Evolutionary conservation across 2,113 vertebrate genomes (phyloP).

Genomic region (Vireo altiloquus): DNA sequence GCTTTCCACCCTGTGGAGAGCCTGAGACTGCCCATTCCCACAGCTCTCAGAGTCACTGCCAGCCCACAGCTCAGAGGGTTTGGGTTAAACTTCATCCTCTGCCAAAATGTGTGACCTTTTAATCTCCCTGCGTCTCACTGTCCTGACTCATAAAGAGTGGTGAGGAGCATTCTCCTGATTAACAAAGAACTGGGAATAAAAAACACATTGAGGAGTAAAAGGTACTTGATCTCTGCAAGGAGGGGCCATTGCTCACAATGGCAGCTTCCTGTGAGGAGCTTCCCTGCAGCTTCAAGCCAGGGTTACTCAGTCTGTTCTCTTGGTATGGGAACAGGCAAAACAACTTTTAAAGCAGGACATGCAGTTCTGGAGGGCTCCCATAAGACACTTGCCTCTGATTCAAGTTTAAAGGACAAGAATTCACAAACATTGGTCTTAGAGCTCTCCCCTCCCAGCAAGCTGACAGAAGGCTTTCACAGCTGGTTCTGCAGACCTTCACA

Average conservation of each 20-base stretch:
- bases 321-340: background rate
- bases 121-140: background rate
- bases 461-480: background rate
- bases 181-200: background rate
- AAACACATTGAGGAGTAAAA: background rate
- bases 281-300: background rate
- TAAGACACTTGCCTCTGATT: background rate
- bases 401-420: background rate
- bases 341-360: background rate
- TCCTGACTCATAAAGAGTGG: background rate
- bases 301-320: background rate
- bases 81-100: background rate
- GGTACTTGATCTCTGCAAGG: background rate
- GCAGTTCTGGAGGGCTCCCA: background rate
- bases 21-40: accelerated
- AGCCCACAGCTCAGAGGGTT: accelerated
- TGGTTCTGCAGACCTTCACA: background rate
- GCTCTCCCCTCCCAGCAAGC: background rate
- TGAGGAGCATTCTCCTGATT: background rate
- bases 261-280: background rate
- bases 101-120: background rate
- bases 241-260: background rate
- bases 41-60: background rate
- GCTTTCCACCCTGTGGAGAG: accelerated
- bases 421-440: background rate